Percentiles rank a stretch among this genome's conserved stretches.
These are phyloP conservation scores for Acanthosoma haemorrhoidale DNA, from an alignment of 2,888 invertebrate genomes.

Conservation along the genomic window DNA sequence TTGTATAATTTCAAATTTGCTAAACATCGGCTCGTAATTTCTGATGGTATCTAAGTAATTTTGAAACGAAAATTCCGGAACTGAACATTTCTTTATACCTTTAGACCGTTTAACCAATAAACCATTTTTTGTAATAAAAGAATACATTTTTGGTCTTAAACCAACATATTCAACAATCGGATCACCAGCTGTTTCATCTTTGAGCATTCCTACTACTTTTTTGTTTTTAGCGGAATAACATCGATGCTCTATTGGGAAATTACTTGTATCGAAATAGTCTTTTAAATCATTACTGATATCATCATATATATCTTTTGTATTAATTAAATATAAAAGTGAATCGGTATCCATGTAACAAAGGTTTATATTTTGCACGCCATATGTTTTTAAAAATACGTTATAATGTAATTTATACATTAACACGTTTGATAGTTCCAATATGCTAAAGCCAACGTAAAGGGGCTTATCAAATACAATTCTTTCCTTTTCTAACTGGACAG, in stretches of 20 bases:
- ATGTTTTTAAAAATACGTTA: too few species aligned
- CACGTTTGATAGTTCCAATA: too few species aligned
- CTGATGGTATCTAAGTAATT: not conserved
- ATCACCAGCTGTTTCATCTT: conserved; percentile 1
- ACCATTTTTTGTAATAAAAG: not conserved
- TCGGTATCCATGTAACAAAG: conserved; percentile 1
- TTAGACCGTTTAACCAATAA: not conserved
- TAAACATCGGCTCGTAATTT: too few species aligned
- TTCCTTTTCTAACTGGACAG: too few species aligned
- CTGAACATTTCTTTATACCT: not conserved
- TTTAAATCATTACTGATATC: not conserved
- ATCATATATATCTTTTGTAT: not conserved
- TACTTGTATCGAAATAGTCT: not conserved
- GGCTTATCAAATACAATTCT: too few species aligned
- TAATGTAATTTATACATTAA: too few species aligned
- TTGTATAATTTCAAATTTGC: too few species aligned
- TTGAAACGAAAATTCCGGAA: not conserved
- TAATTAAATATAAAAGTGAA: not conserved
- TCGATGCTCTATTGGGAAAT: not conserved
- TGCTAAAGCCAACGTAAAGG: too few species aligned
- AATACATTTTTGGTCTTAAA: not conserved
- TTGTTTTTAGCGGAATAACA: not conserved
- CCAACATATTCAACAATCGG: not conserved
- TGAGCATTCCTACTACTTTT: not conserved
- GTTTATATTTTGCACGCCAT: not conserved